Evolutionary conservation across 2,113 vertebrate genomes (phyloP).

Genomic region (Oophaga pumilio): DNA sequence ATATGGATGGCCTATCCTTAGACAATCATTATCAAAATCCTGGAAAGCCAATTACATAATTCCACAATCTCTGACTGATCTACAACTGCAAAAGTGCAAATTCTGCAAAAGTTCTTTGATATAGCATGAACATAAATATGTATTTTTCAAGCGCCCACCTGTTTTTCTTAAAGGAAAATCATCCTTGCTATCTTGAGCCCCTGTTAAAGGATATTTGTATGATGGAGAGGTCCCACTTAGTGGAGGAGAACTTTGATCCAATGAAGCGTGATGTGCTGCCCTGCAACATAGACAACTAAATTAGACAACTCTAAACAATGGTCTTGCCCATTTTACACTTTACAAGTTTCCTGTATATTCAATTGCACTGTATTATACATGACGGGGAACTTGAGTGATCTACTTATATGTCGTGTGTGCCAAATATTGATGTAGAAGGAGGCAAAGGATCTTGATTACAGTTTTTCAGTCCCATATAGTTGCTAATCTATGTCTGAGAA

Average conservation of each 20-base stretch:
- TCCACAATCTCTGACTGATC: too few relatives aligned
- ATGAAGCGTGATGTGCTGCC: constrained; percentile 92
- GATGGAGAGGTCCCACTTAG: constrained; percentile 89
- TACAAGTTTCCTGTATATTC: too few relatives aligned
- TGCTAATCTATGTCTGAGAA: too few relatives aligned
- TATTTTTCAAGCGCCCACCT: constrained; percentile 72
- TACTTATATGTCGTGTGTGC: too few relatives aligned
- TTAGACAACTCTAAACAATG: background rate
- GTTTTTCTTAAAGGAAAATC: constrained; percentile 98
- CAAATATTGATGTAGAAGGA: too few relatives aligned
- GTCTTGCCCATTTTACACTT: background rate
- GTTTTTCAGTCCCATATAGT: too few relatives aligned
- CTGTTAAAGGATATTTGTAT: constrained; percentile 89
- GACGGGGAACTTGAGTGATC: too few relatives aligned
- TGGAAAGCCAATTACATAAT: background rate
- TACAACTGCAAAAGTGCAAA: too few relatives aligned
- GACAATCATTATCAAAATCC: background rate
- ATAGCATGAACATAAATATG: background rate
- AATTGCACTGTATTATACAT: too few relatives aligned
- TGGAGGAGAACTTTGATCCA: constrained; percentile 98
- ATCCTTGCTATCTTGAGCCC: constrained; percentile 85
- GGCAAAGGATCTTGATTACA: too few relatives aligned
- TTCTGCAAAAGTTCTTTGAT: too few relatives aligned
- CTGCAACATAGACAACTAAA: constrained; percentile 66
- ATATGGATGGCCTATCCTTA: too few relatives aligned